These are phyloP conservation scores for Andrena hattorfiana DNA, from an alignment of 2,888 invertebrate genomes.

Conservation along the genomic window DNA sequence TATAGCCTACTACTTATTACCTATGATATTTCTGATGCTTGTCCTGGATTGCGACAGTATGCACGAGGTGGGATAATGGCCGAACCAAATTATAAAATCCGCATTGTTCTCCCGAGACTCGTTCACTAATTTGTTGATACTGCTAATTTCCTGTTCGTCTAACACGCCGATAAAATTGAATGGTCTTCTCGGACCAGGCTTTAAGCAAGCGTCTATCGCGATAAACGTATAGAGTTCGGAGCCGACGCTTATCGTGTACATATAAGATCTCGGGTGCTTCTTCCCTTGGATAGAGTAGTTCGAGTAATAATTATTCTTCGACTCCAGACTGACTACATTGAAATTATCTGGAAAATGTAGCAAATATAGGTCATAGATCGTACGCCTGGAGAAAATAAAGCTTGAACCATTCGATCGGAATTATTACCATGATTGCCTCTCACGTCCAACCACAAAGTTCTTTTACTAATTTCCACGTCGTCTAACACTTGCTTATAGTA, in stretches of 20 bases:
- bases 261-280: constrained; percentile 90
- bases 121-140: constrained; percentile 87
- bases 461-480: constrained; percentile 88
- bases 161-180: constrained; percentile 95
- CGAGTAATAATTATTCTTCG: constrained; percentile 91
- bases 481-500: constrained; percentile 90
- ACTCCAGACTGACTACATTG: constrained; percentile 90
- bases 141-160: constrained; percentile 87
- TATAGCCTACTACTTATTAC: constrained; percentile 65
- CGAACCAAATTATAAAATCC: constrained; percentile 92
- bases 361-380: not conserved
- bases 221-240: constrained; percentile 91
- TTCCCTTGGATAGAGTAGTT: constrained; percentile 93
- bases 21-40: constrained; percentile 84
- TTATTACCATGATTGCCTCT: constrained; percentile 95
- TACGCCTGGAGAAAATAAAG: not conserved
- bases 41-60: constrained; percentile 88
- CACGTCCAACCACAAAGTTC: constrained; percentile 94
- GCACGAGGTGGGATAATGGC: constrained; percentile 96
- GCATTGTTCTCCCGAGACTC: constrained; percentile 86
- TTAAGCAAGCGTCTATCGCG: constrained; percentile 94
- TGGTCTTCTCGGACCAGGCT: constrained; percentile 94
- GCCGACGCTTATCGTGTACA: constrained; percentile 87
- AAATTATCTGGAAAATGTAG: constrained; percentile 92
- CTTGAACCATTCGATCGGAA: not conserved